These are phyloP conservation scores for Tinea pellionella DNA, from an alignment of 2,888 invertebrate species.

Conservation along the genomic window DNA sequence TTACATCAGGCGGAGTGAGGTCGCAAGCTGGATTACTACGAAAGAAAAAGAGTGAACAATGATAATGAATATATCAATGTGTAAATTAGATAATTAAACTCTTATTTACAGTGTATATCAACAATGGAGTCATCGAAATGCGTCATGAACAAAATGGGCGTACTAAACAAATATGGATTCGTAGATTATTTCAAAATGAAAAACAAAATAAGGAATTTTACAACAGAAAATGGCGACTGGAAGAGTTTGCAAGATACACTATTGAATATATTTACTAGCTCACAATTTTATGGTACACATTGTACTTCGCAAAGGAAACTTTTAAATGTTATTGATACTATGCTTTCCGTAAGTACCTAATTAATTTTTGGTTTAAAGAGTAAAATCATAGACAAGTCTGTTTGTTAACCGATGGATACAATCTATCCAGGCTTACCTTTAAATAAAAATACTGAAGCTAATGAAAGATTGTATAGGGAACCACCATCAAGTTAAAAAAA, in stretches of 20 bases:
- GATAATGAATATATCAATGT: no score
- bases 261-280: constrained; percentile 29
- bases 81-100: no score
- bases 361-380: not conserved
- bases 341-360: constrained; percentile 42
- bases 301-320: constrained; percentile 48
- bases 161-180: constrained; percentile 48
- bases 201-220: constrained; percentile 34
- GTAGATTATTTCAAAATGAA: constrained; percentile 55
- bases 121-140: constrained; percentile 37
- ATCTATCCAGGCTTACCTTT: no score
- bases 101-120: constrained; percentile 40
- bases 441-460: no score
- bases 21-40: no score
- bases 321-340: constrained; percentile 47
- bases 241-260: constrained; percentile 25
- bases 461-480: no score
- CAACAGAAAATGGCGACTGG: constrained; percentile 27
- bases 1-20: no score
- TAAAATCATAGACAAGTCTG: no score
- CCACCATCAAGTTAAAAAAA: no score
- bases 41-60: no score
- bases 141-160: constrained; percentile 41
- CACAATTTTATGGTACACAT: constrained; percentile 37
- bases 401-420: no score